Base-by-base conservation (phyloP, 2,888 invertebrate species). In the Ferrisia virgata region DNA sequence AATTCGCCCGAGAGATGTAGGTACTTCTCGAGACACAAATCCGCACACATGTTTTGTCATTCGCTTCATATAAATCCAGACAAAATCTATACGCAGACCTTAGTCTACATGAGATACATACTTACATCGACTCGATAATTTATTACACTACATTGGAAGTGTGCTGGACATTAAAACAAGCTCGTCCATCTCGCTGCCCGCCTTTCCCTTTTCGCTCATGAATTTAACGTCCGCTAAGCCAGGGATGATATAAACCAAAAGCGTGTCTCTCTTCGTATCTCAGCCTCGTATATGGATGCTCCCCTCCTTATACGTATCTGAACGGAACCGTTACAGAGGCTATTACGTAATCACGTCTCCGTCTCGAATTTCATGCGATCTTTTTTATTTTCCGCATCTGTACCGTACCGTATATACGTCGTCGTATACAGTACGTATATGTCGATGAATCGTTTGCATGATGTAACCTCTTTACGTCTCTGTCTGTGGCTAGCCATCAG, bases 221-320 rank as follows among this genome's bases (percentile, higher is more conserved):
- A n/a, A n/a, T n/a, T n/a, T n/a, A 40, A 11, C 40, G 13, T 9
- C 40, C 11, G 11, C 40, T 2, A 11, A 13, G 5, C 40, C 11
- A 53, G 53, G 53, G 53, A 53, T 28, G 64, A 64, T 13, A 64
- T 64, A 64, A 64, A 64, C 64, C 64, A 64, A 64, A 64, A 64
- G 0, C 64, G 13, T 28, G 28, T 64, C 53, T 53, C 53, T 18
- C 2, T n/a, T 18, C 2, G 13, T 2, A 9, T 3, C 18, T 18
- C 53, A 28, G 13, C 13, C 13, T 64, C 64, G 3, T n/a, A n/a
- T n/a, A n/a, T n/a, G n/a, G n/a, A n/a, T n/a, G n/a, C 47, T 6
- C n/a, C 18, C 18, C 47, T 36, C 9, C 47, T 36, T 8, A 36
- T 36, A 36, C 6, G 18, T n/a, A 0, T 2, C 47, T 6, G 1